Evolutionary conservation across 1,140 invertebrate species (phyloP).

Genomic region (Drosophila navojoa): DNA sequence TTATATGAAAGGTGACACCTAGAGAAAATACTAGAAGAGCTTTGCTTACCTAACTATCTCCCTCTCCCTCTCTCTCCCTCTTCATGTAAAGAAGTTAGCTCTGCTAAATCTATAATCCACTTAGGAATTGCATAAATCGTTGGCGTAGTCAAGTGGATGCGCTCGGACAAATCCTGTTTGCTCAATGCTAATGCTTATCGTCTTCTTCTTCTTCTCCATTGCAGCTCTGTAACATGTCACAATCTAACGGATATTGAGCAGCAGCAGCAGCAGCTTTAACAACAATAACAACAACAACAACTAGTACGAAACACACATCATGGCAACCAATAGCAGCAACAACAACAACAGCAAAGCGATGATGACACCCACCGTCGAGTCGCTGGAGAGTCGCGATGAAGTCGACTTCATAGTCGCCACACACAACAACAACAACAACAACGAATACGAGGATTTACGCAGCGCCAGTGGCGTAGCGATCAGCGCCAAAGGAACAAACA

Average conservation of each 20-base stretch:
- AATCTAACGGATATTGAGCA: slow-evolving; percentile 48
- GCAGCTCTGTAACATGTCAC: slow-evolving; percentile 54
- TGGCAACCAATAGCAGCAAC: slow-evolving; percentile 46
- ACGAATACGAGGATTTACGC: slow-evolving; percentile 65
- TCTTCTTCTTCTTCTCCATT: slow-evolving; percentile 18
- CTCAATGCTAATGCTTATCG: not conserved
- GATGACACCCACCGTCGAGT: slow-evolving; percentile 12
- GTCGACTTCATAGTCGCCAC: slow-evolving; percentile 60
- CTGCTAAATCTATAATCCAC: no score
- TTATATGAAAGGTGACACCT: no score
- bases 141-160: not conserved
- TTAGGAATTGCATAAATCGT: no score
- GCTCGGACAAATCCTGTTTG: not conserved
- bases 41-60: no score
- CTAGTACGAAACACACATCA: slow-evolving; percentile 20
- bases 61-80: no score
- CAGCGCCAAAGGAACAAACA: slow-evolving; percentile 56
- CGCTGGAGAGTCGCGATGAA: slow-evolving; percentile 56
- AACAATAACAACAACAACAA: slow-evolving; percentile 9
- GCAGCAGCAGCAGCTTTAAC: slow-evolving; percentile 16
- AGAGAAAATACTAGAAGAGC: no score
- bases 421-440: slow-evolving; percentile 61
- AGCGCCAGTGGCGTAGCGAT: slow-evolving; percentile 53
- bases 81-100: no score
- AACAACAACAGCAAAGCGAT: slow-evolving; percentile 33